Evolutionary conservation across 2,888 invertebrate species (phyloP), one percentile per base, ranked within the genome.

Genomic region (Ametastegia equiseti): DNA sequence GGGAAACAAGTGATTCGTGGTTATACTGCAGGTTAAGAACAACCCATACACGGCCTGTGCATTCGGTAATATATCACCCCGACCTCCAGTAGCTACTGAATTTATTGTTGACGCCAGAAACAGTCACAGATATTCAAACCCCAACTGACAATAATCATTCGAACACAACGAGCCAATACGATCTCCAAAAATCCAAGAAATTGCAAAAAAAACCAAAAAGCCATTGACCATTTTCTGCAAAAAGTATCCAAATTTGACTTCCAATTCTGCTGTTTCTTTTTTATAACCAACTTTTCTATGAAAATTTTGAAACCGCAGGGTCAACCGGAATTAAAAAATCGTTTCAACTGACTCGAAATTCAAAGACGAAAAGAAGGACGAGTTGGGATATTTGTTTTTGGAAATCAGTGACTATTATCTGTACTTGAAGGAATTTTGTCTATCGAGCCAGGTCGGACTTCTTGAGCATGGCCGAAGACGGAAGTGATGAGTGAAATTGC

Each of bases 101-200:
- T 42, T 71, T n/a, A 47, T 23, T 71, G 69, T 69, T 69, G 47
- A 71, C 47, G 71, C 42, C 71, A 71, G 71, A 47, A 71, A 71
- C 71, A 71, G 71, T 71, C 47, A 42, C 45, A 47, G 30, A 71
- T 30, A 45, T 7, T 19, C 23, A n/a, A n/a, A n/a, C n/a, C n/a
- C n/a, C n/a, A n/a, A n/a, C n/a, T n/a, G n/a, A n/a, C 23, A 19
- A 54, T 54, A 23, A 9, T 9, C 23, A 23, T 19, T 19, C 1
- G 19, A 50, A n/a, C 2, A 23, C 0, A 23, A 54, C 9, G 1
- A 50, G 1, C 54, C 19, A 19, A 23, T 13, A 47, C 19, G 50
- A 50, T 3, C 9, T 47, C 1, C 45, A 47, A 13, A 47, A 15
- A 2, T 15, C 45, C 45, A 7, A 45, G 13, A 7, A 45, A 45